A percentile compares a stretch with the other conserved stretches of the same genome.
phyloP scores from a whole-genome alignment of 2,113 vertebrate genomes.

The Chloroceryle aenea region DNA sequence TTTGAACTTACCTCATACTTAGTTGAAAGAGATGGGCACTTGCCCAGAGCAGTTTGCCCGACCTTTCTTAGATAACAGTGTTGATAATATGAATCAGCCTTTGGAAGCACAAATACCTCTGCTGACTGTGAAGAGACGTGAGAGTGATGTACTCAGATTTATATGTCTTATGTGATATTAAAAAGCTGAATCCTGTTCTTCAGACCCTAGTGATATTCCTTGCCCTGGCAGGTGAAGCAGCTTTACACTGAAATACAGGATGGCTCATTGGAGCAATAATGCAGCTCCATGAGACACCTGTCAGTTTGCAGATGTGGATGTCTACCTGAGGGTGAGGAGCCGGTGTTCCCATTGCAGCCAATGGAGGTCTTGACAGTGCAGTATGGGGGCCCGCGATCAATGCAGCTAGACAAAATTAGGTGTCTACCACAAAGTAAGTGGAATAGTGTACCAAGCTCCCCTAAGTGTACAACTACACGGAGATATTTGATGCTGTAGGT shows the following conservation, averaged over 20 bases:
- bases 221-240: neutral
- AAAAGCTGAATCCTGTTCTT: neutral
- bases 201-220: neutral
- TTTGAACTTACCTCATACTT: neutral
- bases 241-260: neutral
- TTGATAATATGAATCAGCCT: slow-evolving; percentile 1
- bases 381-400: neutral
- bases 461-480: neutral
- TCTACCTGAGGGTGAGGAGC: neutral
- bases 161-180: neutral
- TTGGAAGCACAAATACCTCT: neutral
- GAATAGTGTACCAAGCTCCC: neutral
- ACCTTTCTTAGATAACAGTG: neutral
- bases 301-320: neutral
- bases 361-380: neutral
- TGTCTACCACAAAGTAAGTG: neutral
- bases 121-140: neutral
- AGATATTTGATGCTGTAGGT: neutral
- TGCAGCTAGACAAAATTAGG: neutral
- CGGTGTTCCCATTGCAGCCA: neutral
- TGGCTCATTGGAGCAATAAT: neutral
- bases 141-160: neutral
- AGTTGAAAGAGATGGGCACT: neutral
- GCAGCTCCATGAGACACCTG: neutral
- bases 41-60: neutral